A percentile compares a stretch with the other conserved stretches of the same genome.
phyloP scores from a whole-genome alignment of 2,888 invertebrate genomes.

The Panzeria rudis region DNA sequence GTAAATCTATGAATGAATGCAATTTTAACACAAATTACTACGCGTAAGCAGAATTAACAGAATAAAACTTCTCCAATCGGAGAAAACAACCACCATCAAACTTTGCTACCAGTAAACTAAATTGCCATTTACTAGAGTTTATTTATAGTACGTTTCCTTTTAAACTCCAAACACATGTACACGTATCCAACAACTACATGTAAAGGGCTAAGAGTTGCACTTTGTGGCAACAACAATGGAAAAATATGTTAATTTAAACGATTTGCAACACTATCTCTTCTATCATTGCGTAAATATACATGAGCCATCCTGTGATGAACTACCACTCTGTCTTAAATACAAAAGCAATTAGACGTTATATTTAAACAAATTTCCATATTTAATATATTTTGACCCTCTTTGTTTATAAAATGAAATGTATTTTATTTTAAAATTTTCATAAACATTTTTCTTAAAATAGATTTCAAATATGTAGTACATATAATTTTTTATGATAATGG shows the following conservation, averaged over 20 bases:
- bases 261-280: not conserved
- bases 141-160: conserved; percentile 18
- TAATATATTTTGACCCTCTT: not conserved
- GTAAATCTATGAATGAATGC: conserved; percentile 49
- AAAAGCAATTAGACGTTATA: not conserved
- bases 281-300: not conserved
- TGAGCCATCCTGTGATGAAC: not conserved
- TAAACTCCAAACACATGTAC: not conserved
- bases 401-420: too few relatives aligned
- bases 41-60: conserved; percentile 64
- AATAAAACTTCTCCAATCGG: conserved; percentile 53
- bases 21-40: conserved; percentile 63
- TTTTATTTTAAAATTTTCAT: too few relatives aligned
- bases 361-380: not conserved
- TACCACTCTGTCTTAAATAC: not conserved
- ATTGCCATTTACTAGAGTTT: conserved; percentile 38
- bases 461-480: too few relatives aligned
- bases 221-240: conserved; percentile 8
- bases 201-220: conserved; percentile 41
- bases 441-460: too few relatives aligned
- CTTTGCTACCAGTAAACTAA: conserved; percentile 56
- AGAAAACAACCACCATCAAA: conserved; percentile 65
- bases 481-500: too few relatives aligned
- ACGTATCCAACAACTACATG: not conserved
- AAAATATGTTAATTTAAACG: not conserved